Base-by-base conservation (phyloP, 2,113 vertebrate genomes). In the Chitala chitala region DNA sequence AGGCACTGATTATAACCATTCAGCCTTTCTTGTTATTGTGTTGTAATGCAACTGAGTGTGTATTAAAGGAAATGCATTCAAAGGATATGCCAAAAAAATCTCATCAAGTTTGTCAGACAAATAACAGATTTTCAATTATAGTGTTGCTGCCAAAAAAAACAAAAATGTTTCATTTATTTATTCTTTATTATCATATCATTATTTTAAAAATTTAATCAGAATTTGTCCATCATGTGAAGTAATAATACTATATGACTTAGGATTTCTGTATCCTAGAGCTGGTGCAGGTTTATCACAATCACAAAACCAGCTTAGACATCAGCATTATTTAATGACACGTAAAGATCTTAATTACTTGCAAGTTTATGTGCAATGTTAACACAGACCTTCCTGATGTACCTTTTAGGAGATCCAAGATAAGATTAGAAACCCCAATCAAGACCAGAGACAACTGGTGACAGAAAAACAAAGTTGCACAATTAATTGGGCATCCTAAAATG, bases 131-230 rank as follows among this genome's bases (percentile, higher is more conserved):
- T 33, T 65, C 33, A 65, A 36, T 38, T 38, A 40, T 9, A n/a
- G 40, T n/a, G 31, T 42, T 20, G 36, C 36, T 65, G 33, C 36
- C 38, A 40, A 65, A 36, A 65, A 9, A 36, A 36, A n/a, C 31
- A 38, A 59, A 33, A 33, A 63, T 42, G 5, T 38, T 38, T 38
- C 36, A 51, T 7, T n/a, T n/a, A 17, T 3, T 22, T 29, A 59
- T 9, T 64, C 33, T 20, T 36, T 3, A 44, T 65, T 65, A 40
- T 20, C n/a, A 65, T 65, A 65, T 44, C 20, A 15, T n/a, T 9
- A 44, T 65, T 65, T 40, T 65, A 40, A 33, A 65, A 10, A 40
- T 65, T 40, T 65, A 65, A 65, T n/a, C 63, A 24, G 61, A 64
- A 31, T n/a, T 38, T n/a, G n/a, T 38, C n/a, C 38, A n/a, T n/a